Evolutionary conservation across 2,797 vertebrate genomes (phyloP), one percentile per base, ranked within the genome.

Genomic region (Sebastes hopkinsi): DNA sequence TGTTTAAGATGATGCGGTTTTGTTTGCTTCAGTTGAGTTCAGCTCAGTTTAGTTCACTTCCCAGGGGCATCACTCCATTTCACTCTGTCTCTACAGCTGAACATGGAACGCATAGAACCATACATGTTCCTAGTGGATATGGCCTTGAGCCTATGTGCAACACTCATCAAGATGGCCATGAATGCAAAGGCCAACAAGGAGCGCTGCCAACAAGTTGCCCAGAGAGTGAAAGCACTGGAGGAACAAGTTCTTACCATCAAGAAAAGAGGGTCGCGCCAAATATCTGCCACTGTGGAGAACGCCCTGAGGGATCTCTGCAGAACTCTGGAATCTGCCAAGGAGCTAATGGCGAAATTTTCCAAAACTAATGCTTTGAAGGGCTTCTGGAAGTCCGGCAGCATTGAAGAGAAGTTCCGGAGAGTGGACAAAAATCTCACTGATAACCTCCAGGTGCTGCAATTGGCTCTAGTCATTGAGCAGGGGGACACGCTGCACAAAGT

Each of bases 131-230:
- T 30, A 2, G 10, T 67, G 42, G 46, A 67, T 3, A 8, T 30
- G 6, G 6, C 12, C 11, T 30, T 67, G 46, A 8, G 0, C 6
- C 46, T 22, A 1, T 52, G 46, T 32, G 0, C 0, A n/a, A 1
- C 20, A 13, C 1, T 97, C 69, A 86, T 94, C 0, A 0, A 9
- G 1, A 92, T 86, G 3, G 94, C 87, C 0, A 81, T 87, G 1
- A 85, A 93, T 6, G 93, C 87, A 25, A 95, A 95, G 56, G 85
- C 91, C 89, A 97, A 97, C 77, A 93, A 92, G 74, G 86, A 90
- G 23, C 95, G 94, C 38, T 96, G 95, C 75, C 69, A 20, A 3
- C 94, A 93, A 36, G 77, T 98, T 0, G 74, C 71, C 50, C 0
- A 72, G 0, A 95, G 95, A 1, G 91, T 97, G 27, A 52, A 65